phyloP scores from a whole-genome alignment of 2,888 invertebrate genomes.

The Athetis lepigone region DNA sequence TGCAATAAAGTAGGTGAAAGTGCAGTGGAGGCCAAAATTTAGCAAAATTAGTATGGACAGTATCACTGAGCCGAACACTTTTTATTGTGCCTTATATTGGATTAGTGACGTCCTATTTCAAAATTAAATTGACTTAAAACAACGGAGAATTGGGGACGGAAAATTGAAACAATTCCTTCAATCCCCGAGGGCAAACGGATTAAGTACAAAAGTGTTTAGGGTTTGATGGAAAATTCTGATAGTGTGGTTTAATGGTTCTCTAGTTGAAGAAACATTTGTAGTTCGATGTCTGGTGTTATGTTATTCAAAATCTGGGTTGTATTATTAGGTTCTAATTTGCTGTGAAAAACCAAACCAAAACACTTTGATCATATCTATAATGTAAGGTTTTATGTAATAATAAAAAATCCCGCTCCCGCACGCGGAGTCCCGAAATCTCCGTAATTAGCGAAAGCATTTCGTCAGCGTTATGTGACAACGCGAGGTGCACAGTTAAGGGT shows the following conservation, averaged over 20 bases:
- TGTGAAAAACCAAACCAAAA: too few species aligned
- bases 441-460: too few species aligned
- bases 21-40: too few species aligned
- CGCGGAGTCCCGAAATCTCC: too few species aligned
- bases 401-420: too few species aligned
- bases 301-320: not conserved
- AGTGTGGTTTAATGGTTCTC: conserved; percentile 20
- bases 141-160: conserved; percentile 1
- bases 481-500: too few species aligned
- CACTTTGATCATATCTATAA: too few species aligned
- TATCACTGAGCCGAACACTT: not conserved
- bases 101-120: conserved; percentile 13
- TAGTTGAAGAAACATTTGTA: conserved; percentile 6
- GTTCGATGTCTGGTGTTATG: not conserved
- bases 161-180: conserved; percentile 20
- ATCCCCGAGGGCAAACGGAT: conserved; percentile 7
- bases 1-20: too few species aligned
- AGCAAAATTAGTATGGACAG: too few species aligned
- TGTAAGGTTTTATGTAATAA: too few species aligned
- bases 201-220: conserved; percentile 24
- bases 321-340: not conserved
- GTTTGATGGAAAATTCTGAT: conserved; percentile 28
- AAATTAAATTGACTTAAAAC: conserved; percentile 28
- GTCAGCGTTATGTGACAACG: too few species aligned
- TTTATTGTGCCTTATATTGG: not conserved